Evolutionary conservation across 2,888 invertebrate genomes (phyloP), one percentile per base, ranked within the genome.

Genomic region (Crepidodera aurea): DNA sequence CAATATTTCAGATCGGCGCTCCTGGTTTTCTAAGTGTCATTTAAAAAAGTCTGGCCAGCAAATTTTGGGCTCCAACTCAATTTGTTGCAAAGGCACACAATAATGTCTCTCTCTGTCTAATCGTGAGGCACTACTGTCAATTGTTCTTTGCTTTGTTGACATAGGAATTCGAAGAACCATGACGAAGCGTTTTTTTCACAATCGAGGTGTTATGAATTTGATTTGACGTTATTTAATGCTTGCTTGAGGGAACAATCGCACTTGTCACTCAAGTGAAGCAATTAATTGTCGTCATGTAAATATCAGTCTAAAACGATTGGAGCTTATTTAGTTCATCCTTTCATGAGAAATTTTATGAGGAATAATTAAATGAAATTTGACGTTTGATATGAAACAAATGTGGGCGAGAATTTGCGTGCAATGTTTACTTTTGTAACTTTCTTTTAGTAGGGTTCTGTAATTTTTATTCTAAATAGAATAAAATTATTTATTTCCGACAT

Each of bases 201-300:
- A 56, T 57, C 44, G 34, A 50, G 42, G 44, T 46, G 51, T 62
- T 57, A 62, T 57, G 51, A 39, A 57, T 51, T 56, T 59, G 59
- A 59, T 59, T 59, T 50, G 54, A 60, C 60, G 60, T 16, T 55
- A 60, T 60, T 60, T 60, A 60, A 53, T 32, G 55, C 34, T 40
- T 8, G 55, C 34, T 50, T 8, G n/a, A 60, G 12, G 50, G 60
- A 60, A 60, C 60, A 60, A 60, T 60, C 50, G 50, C 50, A 55
- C 60, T 60, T 50, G 60, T 60, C 60, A 60, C 37, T 60, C 50
- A 32, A 60, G 60, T 50, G 55, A 50, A 55, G 55, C 55, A 60
- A 60, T 60, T 60, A 60, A 54, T 56, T 56, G 22, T 46, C 46
- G 7, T 44, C 46, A 56, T 56, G 46, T 56, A 56, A 56, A 56